A percentile compares a stretch with the other conserved stretches of the same genome.
These are phyloP conservation scores for Coreius guichenoti DNA, from an alignment of 2,797 vertebrate genomes.

Conservation along the genomic window DNA sequence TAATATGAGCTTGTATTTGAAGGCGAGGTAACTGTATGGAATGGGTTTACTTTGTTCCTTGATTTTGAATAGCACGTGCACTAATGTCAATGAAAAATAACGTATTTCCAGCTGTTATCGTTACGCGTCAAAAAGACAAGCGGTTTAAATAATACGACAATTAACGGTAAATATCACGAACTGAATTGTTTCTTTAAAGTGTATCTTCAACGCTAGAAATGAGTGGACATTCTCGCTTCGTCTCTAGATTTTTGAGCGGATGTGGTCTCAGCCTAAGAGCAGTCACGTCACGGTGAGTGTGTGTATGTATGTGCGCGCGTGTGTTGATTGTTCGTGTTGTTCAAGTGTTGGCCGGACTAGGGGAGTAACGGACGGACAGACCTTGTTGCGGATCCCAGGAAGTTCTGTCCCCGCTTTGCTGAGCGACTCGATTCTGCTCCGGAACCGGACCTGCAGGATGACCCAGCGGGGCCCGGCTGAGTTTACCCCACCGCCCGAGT, in stretches of 20 bases:
- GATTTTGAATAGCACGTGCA: background rate
- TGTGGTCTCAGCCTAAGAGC: conserved; percentile 83
- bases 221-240: conserved; percentile 49
- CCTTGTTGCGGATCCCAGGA: conserved; percentile 52
- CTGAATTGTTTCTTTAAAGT: background rate
- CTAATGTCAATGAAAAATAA: background rate
- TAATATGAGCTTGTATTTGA: background rate
- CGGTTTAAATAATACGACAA: background rate
- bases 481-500: conserved; percentile 96
- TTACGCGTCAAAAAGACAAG: background rate
- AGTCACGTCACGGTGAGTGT: conserved; percentile 71
- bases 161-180: background rate
- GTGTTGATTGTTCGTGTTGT: conserved; percentile 72
- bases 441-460: conserved; percentile 74
- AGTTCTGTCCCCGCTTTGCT: conserved; percentile 58
- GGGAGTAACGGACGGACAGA: conserved; percentile 60
- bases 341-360: conserved; percentile 66
- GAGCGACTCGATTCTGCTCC: conserved; percentile 58
- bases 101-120: too few species aligned
- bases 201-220: background rate
- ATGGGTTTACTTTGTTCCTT: background rate
- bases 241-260: conserved; percentile 83
- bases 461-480: conserved; percentile 83
- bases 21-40: background rate
- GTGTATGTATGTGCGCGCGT: conserved; percentile 67